phyloP scores from a whole-genome alignment of 2,888 invertebrate genomes.

The Rotaria magnacalcarata region DNA sequence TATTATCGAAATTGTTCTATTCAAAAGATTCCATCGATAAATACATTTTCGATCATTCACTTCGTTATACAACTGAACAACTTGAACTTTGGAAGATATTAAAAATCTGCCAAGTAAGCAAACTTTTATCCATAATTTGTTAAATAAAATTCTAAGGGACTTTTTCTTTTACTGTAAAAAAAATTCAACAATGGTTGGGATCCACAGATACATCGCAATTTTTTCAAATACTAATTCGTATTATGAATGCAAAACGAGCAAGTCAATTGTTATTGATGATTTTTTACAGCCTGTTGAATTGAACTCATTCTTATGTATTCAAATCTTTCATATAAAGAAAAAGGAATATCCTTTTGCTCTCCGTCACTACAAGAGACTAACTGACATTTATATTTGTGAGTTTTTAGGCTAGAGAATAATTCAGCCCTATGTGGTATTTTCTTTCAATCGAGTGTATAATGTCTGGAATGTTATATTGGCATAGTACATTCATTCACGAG shows the following conservation, averaged over 20 bases:
- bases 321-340: no score
- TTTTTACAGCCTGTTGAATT: no score
- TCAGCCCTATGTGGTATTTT: no score
- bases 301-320: no score
- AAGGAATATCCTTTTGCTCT: no score
- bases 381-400: no score
- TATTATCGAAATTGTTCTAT: not conserved
- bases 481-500: not conserved
- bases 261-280: not conserved
- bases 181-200: conserved; percentile 47
- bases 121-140: not conserved
- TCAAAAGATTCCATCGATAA: conserved; percentile 38
- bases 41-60: conserved; percentile 44
- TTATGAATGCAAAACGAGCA: conserved; percentile 41
- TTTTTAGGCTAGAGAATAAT: no score
- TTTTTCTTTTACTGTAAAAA: not conserved
- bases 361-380: no score
- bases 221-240: conserved; percentile 41
- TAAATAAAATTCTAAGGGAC: not conserved
- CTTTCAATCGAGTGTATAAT: no score
- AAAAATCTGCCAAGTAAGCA: conserved; percentile 14
- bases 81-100: conserved; percentile 33
- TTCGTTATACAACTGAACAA: conserved; percentile 39
- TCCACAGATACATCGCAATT: conserved; percentile 49
- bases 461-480: no score